A percentile compares a stretch with the other conserved stretches of the same genome.
phyloP scores from a whole-genome alignment of 2,888 invertebrate species.

The Camponotus fellah region DNA sequence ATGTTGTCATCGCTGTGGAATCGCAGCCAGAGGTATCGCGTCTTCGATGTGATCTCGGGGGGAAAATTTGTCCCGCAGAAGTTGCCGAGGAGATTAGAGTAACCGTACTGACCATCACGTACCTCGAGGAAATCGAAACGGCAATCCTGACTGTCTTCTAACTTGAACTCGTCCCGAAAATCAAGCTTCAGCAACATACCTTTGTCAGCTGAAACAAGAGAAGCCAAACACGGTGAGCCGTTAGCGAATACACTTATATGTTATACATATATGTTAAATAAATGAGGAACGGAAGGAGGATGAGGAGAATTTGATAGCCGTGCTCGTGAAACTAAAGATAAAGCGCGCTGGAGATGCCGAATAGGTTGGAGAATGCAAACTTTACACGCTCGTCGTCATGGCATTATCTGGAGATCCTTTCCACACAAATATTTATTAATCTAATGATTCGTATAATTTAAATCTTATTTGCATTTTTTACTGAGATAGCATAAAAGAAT shows the following conservation, averaged over 20 bases:
- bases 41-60: conserved; percentile 91
- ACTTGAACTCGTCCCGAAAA: conserved; percentile 92
- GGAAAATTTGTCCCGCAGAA: conserved; percentile 92
- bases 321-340: conserved; percentile 8
- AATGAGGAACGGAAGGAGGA: background rate
- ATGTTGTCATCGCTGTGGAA: conserved; percentile 94
- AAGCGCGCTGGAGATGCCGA: background rate
- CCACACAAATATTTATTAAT: background rate
- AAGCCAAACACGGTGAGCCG: background rate
- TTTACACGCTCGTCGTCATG: background rate
- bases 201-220: conserved; percentile 87
- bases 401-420: background rate
- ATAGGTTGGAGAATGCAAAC: conserved; percentile 9
- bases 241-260: conserved; percentile 7
- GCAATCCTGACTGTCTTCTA: conserved; percentile 90
- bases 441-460: background rate
- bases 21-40: conserved; percentile 91
- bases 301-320: background rate
- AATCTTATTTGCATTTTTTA: background rate
- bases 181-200: conserved; percentile 91
- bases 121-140: conserved; percentile 94
- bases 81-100: conserved; percentile 89
- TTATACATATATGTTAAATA: background rate
- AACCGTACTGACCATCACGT: conserved; percentile 93
- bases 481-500: background rate